A percentile compares a stretch with the other conserved stretches of the same genome.
Evolutionary conservation across 2,888 invertebrate species (phyloP).

Genomic region (Polyommatus icarus): DNA sequence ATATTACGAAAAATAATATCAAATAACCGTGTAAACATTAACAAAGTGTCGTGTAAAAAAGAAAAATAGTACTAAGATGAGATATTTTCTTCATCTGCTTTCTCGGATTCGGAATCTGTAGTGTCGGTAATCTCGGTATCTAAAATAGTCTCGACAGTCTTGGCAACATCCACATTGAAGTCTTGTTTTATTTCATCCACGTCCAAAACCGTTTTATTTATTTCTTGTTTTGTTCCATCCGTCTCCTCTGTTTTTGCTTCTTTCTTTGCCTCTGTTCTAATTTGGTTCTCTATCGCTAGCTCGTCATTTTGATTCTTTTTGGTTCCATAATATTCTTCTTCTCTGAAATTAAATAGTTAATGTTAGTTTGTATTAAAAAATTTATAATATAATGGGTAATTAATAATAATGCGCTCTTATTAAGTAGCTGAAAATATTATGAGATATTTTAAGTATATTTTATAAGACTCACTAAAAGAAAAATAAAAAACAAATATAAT

Average conservation of each 20-base stretch:
- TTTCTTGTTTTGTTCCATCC: neutral
- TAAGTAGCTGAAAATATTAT: neutral
- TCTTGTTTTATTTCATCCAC: neutral
- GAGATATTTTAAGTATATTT: neutral
- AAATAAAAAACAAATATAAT: neutral
- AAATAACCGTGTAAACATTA: too few species aligned
- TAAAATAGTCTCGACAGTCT: neutral
- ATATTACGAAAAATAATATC: neutral
- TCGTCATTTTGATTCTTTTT: neutral
- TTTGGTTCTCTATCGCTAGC: neutral
- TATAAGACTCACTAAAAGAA: neutral
- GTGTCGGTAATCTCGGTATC: neutral
- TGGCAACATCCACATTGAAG: neutral
- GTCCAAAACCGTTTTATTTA: neutral
- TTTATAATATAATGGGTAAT: neutral
- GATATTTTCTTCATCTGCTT: neutral
- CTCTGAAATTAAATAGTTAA: neutral
- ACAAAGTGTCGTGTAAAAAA: too few species aligned
- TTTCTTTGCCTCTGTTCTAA: neutral
- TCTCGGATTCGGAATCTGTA: neutral
- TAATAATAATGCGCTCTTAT: too few species aligned
- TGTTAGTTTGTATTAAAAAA: neutral
- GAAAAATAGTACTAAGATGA: too few species aligned
- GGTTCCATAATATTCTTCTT: neutral
- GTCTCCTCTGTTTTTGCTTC: neutral